Percentiles rank a stretch among this genome's conserved stretches.
Conservation (phyloP, 2,113 vertebrate genomes). For the Saimiri boliviensis region DNA sequence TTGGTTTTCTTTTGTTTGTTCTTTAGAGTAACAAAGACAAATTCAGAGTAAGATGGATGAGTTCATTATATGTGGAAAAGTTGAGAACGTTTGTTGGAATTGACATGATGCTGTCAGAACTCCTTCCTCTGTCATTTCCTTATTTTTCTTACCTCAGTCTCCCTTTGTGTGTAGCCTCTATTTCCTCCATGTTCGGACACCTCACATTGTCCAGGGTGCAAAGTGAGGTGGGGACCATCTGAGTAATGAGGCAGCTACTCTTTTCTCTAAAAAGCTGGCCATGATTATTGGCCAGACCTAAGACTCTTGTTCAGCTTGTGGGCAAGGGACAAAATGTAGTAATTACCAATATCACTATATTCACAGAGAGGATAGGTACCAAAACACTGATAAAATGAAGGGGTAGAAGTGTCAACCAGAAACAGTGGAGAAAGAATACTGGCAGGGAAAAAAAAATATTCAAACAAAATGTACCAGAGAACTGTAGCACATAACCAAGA, state of each 20-base stretch:
- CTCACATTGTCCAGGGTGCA: fast-evolving
- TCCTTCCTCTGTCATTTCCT: not conserved
- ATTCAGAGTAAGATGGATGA: not conserved
- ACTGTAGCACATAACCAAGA: not conserved
- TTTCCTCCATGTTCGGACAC: not conserved
- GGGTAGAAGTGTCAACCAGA: not conserved
- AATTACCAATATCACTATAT: not conserved
- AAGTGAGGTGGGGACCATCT: fast-evolving
- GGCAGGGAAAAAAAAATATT: not conserved
- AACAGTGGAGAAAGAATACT: not conserved
- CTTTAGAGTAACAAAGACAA: not conserved
- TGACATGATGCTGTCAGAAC: not conserved
- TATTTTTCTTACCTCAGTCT: not conserved
- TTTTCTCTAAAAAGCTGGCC: not conserved
- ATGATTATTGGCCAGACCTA: not conserved
- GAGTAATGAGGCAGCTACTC: not conserved
- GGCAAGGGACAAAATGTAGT: not conserved
- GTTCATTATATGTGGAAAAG: not conserved
- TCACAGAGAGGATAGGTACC: not conserved
- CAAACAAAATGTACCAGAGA: not conserved
- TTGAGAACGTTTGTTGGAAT: not conserved
- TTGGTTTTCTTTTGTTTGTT: not conserved
- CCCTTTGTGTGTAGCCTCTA: not conserved
- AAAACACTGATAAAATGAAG: not conserved
- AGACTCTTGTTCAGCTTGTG: fast-evolving